A percentile compares a stretch with the other conserved stretches of the same genome.
Evolutionary conservation across 2,797 vertebrate genomes (phyloP).

Genomic region (Odontamblyopus lacepedii): DNA sequence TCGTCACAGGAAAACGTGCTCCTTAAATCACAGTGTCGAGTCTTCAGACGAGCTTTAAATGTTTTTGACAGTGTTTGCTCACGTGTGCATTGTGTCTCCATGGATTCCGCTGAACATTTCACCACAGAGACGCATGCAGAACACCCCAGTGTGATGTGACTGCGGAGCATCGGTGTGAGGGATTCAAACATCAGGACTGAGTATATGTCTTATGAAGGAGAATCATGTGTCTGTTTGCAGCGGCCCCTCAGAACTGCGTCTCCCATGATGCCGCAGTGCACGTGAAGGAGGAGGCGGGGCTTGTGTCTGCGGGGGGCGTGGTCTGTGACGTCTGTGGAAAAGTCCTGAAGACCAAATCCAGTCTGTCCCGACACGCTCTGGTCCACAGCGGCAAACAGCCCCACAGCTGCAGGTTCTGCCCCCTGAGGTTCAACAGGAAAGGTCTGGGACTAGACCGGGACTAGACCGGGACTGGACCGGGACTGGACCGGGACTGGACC

Average conservation of each 20-base stretch:
- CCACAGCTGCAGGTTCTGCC: slow-evolving; percentile 57
- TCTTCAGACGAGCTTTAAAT: too few species aligned
- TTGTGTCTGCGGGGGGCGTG: slow-evolving; percentile 4
- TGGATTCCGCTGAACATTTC: too few species aligned
- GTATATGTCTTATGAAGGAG: too few species aligned
- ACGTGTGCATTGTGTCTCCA: too few species aligned
- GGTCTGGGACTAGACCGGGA: background rate
- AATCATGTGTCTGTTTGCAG: background rate
- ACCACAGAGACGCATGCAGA: too few species aligned
- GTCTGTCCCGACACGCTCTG: slow-evolving; percentile 64
- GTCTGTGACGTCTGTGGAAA: slow-evolving; percentile 65
- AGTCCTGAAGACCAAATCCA: slow-evolving; percentile 68
- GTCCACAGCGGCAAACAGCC: slow-evolving; percentile 69
- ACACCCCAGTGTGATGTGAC: too few species aligned
- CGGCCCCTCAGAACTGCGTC: background rate
- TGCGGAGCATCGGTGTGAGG: too few species aligned
- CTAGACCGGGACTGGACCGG: background rate
- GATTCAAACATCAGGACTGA: too few species aligned
- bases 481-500: too few species aligned
- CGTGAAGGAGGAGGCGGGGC: slow-evolving; percentile 53
- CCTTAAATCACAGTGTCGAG: too few species aligned
- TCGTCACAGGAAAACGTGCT: too few species aligned
- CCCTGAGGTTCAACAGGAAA: slow-evolving; percentile 62
- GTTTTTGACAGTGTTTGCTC: too few species aligned
- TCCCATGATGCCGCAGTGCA: slow-evolving; percentile 32